Evolutionary conservation across 2,888 invertebrate species (phyloP).

Genomic region (Minunthozetes semirufus): DNA sequence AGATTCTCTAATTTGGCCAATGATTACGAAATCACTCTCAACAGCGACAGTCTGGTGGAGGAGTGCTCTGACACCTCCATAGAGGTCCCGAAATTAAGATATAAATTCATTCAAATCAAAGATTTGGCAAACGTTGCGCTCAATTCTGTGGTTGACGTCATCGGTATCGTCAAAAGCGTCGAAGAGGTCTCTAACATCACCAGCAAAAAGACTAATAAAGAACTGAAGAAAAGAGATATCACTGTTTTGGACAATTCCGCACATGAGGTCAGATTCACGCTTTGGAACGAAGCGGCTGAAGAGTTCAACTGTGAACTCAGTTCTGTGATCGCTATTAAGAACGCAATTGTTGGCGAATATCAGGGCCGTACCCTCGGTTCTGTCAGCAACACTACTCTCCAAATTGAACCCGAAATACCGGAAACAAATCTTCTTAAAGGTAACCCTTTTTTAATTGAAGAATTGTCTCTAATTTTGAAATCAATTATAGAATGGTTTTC

Average conservation of each 20-base stretch:
- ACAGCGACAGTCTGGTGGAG: conserved; percentile 60
- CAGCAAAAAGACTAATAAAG: conserved; percentile 66
- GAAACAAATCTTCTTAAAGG: conserved; percentile 73
- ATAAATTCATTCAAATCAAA: conserved; percentile 49
- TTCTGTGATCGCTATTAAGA: conserved; percentile 79
- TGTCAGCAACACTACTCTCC: conserved; percentile 51
- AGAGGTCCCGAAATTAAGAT: conserved; percentile 48
- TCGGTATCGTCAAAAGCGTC: conserved; percentile 73
- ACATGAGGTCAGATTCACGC: conserved; percentile 66
- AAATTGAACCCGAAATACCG: conserved; percentile 78
- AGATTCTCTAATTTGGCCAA: conserved; percentile 73
- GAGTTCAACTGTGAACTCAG: conserved; percentile 67
- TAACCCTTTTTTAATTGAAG: conserved; percentile 36
- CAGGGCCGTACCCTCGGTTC: conserved; percentile 58
- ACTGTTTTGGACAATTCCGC: conserved; percentile 76
- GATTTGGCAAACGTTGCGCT: conserved; percentile 44
- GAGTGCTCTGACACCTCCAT: conserved; percentile 51
- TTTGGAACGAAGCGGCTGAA: conserved; percentile 84
- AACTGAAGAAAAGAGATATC: conserved; percentile 81
- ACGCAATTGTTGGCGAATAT: conserved; percentile 76
- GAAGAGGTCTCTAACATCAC: conserved; percentile 66
- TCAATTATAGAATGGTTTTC: conserved; percentile 27
- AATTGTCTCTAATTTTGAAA: conserved; percentile 40
- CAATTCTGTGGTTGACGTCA: conserved; percentile 61
- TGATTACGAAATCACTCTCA: conserved; percentile 92